These are phyloP conservation scores for Dryocosmus kuriphilus DNA, from an alignment of 2,888 invertebrate genomes.

Conservation along the genomic window DNA sequence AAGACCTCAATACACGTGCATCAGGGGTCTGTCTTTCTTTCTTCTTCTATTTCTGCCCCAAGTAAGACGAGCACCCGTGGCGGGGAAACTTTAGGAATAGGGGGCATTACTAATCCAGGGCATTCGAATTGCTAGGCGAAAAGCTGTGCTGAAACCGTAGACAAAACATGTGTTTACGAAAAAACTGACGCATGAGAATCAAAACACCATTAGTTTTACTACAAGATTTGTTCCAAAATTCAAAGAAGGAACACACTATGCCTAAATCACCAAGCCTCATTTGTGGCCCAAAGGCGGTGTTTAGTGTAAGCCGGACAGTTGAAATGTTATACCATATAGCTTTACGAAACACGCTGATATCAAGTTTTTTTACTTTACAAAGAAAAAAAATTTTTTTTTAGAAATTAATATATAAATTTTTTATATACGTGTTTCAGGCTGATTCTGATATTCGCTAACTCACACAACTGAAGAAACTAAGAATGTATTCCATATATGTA, in stretches of 20 bases:
- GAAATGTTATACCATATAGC: too few species aligned
- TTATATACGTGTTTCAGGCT: too few species aligned
- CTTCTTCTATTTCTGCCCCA: constrained; percentile 29
- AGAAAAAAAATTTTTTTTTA: too few species aligned
- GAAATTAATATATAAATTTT: too few species aligned
- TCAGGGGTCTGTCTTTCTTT: constrained; percentile 30
- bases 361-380: too few species aligned
- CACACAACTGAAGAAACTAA: too few species aligned
- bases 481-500: too few species aligned
- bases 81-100: not conserved
- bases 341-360: too few species aligned
- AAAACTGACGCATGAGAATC: not conserved
- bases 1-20: constrained; percentile 26
- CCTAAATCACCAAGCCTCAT: not conserved
- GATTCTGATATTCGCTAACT: too few species aligned
- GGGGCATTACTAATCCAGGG: not conserved
- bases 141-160: not conserved
- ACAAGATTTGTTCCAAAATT: not conserved
- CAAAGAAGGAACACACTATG: not conserved
- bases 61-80: not conserved
- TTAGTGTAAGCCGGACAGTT: too few species aligned
- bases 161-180: not conserved
- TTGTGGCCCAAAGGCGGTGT: too few species aligned
- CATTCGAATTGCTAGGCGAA: not conserved
- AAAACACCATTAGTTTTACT: not conserved